These are phyloP conservation scores for Spinus pinus DNA, from an alignment of 2,797 vertebrate genomes.

Conservation along the genomic window DNA sequence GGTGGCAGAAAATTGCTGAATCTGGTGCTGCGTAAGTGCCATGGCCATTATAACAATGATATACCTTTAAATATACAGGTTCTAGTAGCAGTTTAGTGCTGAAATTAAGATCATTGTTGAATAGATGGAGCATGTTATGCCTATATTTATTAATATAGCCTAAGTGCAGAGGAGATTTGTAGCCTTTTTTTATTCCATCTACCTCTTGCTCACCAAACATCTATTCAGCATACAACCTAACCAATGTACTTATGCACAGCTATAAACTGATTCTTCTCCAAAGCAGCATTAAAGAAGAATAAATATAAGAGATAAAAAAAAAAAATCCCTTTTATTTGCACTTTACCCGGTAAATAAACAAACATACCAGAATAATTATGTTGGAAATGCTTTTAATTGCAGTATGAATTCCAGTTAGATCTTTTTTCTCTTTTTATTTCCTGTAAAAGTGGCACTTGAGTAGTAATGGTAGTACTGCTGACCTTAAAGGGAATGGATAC, in stretches of 20 bases:
- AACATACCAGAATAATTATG: neutral
- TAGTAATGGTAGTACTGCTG: neutral
- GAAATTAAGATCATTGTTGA: neutral
- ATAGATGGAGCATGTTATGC: neutral
- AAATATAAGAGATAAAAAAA: neutral
- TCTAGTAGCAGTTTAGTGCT: neutral
- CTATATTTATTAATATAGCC: neutral
- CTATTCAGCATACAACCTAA: neutral
- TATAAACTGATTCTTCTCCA: neutral
- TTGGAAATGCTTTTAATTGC: neutral
- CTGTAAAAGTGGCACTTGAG: neutral
- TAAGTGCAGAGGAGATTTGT: neutral
- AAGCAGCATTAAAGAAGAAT: neutral
- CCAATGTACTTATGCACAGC: neutral
- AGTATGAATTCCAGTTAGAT: neutral
- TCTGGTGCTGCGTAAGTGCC: neutral
- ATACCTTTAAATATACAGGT: neutral
- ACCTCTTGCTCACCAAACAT: neutral
- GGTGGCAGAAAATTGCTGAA: neutral
- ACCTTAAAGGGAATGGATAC: neutral
- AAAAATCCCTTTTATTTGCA: neutral
- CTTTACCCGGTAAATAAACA: constrained; percentile 12
- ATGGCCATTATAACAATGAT: neutral
- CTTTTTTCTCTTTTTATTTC: neutral
- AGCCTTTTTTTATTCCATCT: neutral